Evolutionary conservation across 2,888 invertebrate genomes (phyloP).

Genomic region (Chalcosyrphus nemorum): DNA sequence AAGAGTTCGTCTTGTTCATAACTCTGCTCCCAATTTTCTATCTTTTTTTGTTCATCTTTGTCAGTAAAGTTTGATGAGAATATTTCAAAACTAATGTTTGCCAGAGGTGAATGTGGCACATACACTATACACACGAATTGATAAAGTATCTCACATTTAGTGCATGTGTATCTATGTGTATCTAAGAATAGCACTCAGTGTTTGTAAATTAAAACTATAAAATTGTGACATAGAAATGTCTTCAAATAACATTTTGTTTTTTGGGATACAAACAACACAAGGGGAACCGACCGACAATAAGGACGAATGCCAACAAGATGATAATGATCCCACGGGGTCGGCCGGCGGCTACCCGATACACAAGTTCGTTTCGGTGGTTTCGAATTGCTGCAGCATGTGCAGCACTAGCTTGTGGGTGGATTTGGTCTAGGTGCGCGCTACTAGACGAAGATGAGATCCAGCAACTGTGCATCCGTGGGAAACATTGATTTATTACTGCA

Average conservation of each 20-base stretch:
- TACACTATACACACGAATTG: no score
- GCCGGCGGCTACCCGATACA: slow-evolving; percentile 35
- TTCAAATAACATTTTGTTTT: slow-evolving; percentile 31
- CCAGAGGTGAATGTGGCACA: slow-evolving; percentile 57
- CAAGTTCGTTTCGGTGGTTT: slow-evolving; percentile 39
- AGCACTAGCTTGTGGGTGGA: slow-evolving; percentile 1
- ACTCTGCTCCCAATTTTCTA: slow-evolving; percentile 18
- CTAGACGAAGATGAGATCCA: slow-evolving; percentile 53
- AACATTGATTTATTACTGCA: slow-evolving; percentile 70
- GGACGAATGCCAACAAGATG: slow-evolving; percentile 52
- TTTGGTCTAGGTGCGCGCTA: not conserved
- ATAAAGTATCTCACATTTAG: slow-evolving; percentile 33
- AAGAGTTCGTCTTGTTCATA: slow-evolving; percentile 57
- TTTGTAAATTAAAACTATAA: slow-evolving; percentile 39
- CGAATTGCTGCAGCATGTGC: slow-evolving; percentile 5
- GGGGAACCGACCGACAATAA: not conserved
- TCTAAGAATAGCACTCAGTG: slow-evolving; percentile 45
- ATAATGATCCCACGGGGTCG: slow-evolving; percentile 65
- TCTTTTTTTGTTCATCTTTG: not conserved
- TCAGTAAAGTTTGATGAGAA: slow-evolving; percentile 32
- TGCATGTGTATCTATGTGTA: not conserved
- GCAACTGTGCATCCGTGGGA: slow-evolving; percentile 58
- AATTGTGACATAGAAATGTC: slow-evolving; percentile 44
- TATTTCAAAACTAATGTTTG: slow-evolving; percentile 57
- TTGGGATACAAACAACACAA: no score